Percentiles rank a stretch among this genome's conserved stretches.
Conservation (phyloP, 2,797 vertebrate species). For the Pseudochromis fuscus region DNA sequence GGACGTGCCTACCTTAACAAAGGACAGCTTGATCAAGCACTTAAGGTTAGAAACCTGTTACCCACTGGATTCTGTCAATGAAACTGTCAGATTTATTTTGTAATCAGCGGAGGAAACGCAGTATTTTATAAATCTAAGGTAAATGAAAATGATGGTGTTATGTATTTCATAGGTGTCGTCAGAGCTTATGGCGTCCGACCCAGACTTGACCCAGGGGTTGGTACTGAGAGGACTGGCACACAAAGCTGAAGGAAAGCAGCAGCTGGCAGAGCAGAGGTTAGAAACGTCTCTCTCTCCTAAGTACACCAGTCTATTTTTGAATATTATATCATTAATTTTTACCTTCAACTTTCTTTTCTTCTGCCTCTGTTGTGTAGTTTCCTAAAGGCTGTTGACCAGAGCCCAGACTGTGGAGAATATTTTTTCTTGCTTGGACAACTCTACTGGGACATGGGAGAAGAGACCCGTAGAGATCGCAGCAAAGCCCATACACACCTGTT, state of each 20-base stretch:
- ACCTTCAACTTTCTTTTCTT: neutral
- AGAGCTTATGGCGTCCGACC: slow-evolving; percentile 85
- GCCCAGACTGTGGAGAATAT: slow-evolving; percentile 87
- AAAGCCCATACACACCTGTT: slow-evolving; percentile 93
- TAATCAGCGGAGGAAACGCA: neutral
- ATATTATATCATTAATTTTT: too few relatives aligned
- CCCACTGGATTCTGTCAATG: neutral
- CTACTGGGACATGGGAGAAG: slow-evolving; percentile 95
- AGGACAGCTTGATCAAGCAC: slow-evolving; percentile 86
- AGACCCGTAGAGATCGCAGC: slow-evolving; percentile 89
- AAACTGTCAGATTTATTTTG: neutral
- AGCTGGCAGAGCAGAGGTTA: slow-evolving; percentile 90
- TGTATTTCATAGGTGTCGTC: slow-evolving; percentile 84
- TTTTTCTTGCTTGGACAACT: slow-evolving; percentile 90
- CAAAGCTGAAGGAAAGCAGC: slow-evolving; percentile 84
- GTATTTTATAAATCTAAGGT: too few relatives aligned
- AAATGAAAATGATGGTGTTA: neutral
- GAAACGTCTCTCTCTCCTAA: slow-evolving; percentile 7
- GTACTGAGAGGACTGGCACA: slow-evolving; percentile 86
- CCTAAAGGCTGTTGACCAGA: slow-evolving; percentile 85
- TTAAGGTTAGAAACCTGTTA: slow-evolving; percentile 84
- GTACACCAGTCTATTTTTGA: too few relatives aligned
- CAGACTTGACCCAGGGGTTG: slow-evolving; percentile 84
- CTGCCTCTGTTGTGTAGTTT: slow-evolving; percentile 83
- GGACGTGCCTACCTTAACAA: slow-evolving; percentile 89